A percentile compares a stretch with the other conserved stretches of the same genome.
Conservation (phyloP, 1,140 invertebrate genomes). For the Aleiodes sp. region DNA sequence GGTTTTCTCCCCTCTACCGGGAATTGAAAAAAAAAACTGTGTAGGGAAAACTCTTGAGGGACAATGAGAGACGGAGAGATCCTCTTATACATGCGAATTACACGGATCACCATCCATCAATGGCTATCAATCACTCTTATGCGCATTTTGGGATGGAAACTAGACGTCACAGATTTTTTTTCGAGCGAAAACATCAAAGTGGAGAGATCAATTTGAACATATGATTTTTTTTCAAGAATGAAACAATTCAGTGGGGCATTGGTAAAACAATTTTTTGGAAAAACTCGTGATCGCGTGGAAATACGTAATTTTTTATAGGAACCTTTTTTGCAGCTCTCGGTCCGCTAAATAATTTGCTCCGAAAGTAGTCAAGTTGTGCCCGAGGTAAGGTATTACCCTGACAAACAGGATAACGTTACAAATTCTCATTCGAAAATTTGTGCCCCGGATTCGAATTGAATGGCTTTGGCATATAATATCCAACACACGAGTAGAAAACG, state of each 20-base stretch:
- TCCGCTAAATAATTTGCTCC: neutral
- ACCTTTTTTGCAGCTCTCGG: too few relatives aligned
- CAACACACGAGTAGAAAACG: constrained; percentile 19
- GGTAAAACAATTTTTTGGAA: too few relatives aligned
- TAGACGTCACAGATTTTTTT: constrained; percentile 18
- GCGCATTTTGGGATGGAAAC: constrained; percentile 18
- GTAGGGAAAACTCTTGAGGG: constrained; percentile 41
- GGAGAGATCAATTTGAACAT: neutral
- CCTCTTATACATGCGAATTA: constrained; percentile 53
- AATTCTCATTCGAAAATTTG: constrained; percentile 48
- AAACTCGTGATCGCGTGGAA: too few relatives aligned
- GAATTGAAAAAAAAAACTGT: constrained; percentile 37
- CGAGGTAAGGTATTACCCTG: constrained; percentile 29
- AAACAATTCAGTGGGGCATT: too few relatives aligned
- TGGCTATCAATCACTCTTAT: constrained; percentile 49
- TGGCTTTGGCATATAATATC: constrained; percentile 28
- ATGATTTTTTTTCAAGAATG: neutral
- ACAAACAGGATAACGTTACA: constrained; percentile 52
- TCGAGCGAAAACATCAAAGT: neutral
- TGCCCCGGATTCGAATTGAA: constrained; percentile 48
- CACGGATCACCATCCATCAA: constrained; percentile 50
- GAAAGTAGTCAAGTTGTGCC: neutral
- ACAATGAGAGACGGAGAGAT: constrained; percentile 46
- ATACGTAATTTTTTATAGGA: too few relatives aligned
- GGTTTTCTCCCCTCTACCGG: neutral